A percentile compares a stretch with the other conserved stretches of the same genome.
Conservation (phyloP, 2,113 vertebrate species). For the Hippoglossus stenolepis region DNA sequence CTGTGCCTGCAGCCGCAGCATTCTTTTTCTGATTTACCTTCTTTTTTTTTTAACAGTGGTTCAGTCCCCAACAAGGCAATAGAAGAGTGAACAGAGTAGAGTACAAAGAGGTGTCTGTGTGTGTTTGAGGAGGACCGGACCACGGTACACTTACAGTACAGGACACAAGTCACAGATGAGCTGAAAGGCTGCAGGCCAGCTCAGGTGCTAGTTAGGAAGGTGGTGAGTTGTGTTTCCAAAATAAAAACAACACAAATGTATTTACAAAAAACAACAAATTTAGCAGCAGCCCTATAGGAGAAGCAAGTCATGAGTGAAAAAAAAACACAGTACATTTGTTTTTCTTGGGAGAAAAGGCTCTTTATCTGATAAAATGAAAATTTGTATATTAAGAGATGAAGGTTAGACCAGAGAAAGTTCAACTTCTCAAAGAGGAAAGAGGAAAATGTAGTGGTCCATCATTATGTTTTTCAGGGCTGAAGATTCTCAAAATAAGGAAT, state of each 20-base stretch:
- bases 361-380: slow-evolving; percentile 47
- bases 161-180: slow-evolving; percentile 70
- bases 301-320: slow-evolving; percentile 77
- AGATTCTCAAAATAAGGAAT: slow-evolving; percentile 49
- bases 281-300: slow-evolving; percentile 78
- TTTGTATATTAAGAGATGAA: slow-evolving; percentile 44
- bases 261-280: slow-evolving; percentile 46
- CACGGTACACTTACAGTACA: slow-evolving; percentile 79
- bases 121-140: slow-evolving; percentile 58
- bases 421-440: slow-evolving; percentile 67
- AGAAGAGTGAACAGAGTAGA: slow-evolving; percentile 54
- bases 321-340: slow-evolving; percentile 72
- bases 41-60: slow-evolving; percentile 15
- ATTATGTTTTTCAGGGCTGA: slow-evolving; percentile 46
- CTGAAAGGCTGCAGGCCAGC: slow-evolving; percentile 76
- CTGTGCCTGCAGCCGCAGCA: slow-evolving; percentile 93
- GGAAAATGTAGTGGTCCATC: slow-evolving; percentile 52
- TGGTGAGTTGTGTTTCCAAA: slow-evolving; percentile 70
- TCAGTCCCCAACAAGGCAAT: slow-evolving; percentile 52
- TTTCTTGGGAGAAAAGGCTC: slow-evolving; percentile 44
- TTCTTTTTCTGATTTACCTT: slow-evolving; percentile 22
- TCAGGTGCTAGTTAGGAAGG: slow-evolving; percentile 74
- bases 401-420: slow-evolving; percentile 58
- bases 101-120: slow-evolving; percentile 48
- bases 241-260: slow-evolving; percentile 64